Percentiles rank a stretch among this genome's conserved stretches.
Evolutionary conservation across 2,888 invertebrate genomes (phyloP).

Genomic region (Chrysotoxum bicinctum): DNA sequence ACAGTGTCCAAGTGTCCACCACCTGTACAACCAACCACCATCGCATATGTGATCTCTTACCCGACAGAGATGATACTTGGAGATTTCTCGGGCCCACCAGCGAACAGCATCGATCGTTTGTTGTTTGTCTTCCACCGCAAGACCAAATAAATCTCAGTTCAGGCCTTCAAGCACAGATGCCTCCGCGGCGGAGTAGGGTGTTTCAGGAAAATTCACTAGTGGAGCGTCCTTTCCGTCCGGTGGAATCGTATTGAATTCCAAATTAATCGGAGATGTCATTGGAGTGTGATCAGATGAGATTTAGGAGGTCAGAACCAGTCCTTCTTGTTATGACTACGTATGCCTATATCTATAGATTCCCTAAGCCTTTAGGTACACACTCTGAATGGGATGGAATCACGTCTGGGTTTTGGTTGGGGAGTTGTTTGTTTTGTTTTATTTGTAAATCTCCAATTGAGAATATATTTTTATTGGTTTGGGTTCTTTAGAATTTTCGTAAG

Average conservation of each 20-base stretch:
- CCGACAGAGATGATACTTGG: conserved; percentile 51
- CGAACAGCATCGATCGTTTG: conserved; percentile 71
- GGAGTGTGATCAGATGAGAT: conserved; percentile 73
- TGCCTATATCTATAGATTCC: not conserved
- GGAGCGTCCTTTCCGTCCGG: not conserved
- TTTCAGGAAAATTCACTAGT: conserved; percentile 5
- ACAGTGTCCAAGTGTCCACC: conserved; percentile 48
- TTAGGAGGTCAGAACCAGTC: conserved; percentile 73
- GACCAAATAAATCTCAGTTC: conserved; percentile 71
- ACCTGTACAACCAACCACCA: conserved; percentile 55
- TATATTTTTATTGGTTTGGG: conserved; percentile 71
- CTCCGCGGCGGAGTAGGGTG: not conserved
- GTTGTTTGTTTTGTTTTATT: conserved; percentile 17
- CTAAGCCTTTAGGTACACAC: not conserved
- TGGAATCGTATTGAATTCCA: conserved; percentile 70
- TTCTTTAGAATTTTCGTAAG: conserved; percentile 67
- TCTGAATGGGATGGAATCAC: not conserved
- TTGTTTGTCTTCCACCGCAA: conserved; percentile 49
- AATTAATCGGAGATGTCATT: conserved; percentile 73
- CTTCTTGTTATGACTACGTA: conserved; percentile 40
- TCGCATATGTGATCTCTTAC: conserved; percentile 64
- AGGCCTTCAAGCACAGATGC: conserved; percentile 52
- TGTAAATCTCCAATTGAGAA: conserved; percentile 60
- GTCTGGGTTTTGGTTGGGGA: conserved; percentile 8
- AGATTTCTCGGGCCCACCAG: conserved; percentile 68